Evolutionary conservation across 2,113 vertebrate species (phyloP).

Genomic region (Baryphthengus martii): DNA sequence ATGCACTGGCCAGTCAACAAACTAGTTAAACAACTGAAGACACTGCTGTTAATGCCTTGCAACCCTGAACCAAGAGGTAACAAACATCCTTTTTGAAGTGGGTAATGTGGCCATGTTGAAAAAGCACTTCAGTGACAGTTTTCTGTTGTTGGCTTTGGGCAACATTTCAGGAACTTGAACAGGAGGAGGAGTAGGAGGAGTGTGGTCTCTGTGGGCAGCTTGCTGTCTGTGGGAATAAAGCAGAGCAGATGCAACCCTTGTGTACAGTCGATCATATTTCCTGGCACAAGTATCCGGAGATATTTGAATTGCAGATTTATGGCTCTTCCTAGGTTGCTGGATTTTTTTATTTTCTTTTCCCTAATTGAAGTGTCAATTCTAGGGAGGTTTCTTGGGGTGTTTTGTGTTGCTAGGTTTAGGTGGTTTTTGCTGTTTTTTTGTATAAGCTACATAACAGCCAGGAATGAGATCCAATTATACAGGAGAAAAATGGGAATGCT

Average conservation of each 20-base stretch:
- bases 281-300: neutral
- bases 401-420: neutral
- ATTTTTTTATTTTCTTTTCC: neutral
- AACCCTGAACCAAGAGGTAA: neutral
- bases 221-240: neutral
- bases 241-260: neutral
- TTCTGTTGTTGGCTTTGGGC: neutral
- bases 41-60: neutral
- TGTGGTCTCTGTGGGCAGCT: neutral
- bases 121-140: neutral
- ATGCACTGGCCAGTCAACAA: neutral
- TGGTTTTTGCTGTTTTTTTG: neutral
- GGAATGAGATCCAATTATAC: neutral
- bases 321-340: neutral
- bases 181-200: neutral
- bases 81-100: neutral
- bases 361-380: neutral
- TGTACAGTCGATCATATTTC: neutral
- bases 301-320: conserved; percentile 44
- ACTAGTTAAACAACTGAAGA: neutral
- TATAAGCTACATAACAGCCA: neutral
- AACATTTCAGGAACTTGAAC: neutral
- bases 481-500: neutral
- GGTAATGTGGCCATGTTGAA: neutral
- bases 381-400: neutral